phyloP scores from a whole-genome alignment of 2,888 invertebrate species.

The Silvanus unidentatus region DNA sequence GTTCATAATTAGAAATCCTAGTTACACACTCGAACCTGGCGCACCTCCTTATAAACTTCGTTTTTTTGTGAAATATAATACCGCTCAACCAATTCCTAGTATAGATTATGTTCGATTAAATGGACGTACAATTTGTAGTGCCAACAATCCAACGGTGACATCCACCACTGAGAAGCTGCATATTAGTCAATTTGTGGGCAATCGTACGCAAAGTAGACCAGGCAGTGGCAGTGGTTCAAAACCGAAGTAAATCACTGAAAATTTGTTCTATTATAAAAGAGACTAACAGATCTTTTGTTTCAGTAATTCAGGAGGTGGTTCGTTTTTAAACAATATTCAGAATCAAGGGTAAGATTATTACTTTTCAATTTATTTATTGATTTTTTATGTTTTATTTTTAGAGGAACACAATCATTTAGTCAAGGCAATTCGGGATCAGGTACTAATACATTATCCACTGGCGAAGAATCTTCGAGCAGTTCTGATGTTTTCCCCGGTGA shows the following conservation, averaged over 20 bases:
- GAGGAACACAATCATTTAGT: too few species aligned
- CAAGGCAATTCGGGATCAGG: slow-evolving; percentile 4
- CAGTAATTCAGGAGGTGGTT: too few species aligned
- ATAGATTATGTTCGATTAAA: slow-evolving; percentile 52
- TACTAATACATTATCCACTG: slow-evolving; percentile 11
- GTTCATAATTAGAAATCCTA: slow-evolving; percentile 55
- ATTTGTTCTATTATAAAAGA: slow-evolving; percentile 1
- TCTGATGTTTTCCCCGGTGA: slow-evolving; percentile 34
- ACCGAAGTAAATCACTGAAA: not conserved
- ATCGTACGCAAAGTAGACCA: not conserved
- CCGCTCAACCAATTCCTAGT: slow-evolving; percentile 48
- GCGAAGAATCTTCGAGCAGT: slow-evolving; percentile 7
- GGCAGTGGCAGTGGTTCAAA: not conserved
- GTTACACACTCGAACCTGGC: slow-evolving; percentile 53
- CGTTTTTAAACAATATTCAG: too few species aligned
- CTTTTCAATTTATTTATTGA: too few species aligned
- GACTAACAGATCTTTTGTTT: too few species aligned
- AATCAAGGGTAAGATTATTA: too few species aligned
- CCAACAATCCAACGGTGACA: not conserved
- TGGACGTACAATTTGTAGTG: slow-evolving; percentile 53
- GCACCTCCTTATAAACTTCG: slow-evolving; percentile 52
- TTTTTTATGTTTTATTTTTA: too few species aligned
- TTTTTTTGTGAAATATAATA: slow-evolving; percentile 57
- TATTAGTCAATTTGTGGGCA: not conserved
- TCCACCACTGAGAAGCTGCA: slow-evolving; percentile 7